A percentile compares a stretch with the other conserved stretches of the same genome.
phyloP scores from a whole-genome alignment of 2,113 vertebrate genomes.

The Patagioenas fasciata region DNA sequence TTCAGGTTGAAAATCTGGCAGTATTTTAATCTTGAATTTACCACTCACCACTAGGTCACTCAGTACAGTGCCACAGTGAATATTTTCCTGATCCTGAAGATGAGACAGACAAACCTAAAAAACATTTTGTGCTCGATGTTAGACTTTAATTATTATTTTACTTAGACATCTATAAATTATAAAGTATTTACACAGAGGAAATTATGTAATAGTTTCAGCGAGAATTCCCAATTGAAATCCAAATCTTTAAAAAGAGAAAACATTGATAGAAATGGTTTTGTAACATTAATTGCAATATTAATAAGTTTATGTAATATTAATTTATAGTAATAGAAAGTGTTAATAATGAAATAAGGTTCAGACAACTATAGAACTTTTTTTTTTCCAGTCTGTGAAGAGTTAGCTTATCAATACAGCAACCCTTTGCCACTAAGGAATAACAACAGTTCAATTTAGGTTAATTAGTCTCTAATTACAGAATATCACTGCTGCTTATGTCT shows the following conservation, averaged over 20 bases:
- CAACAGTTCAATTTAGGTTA: constrained; percentile 35
- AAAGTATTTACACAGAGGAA: not conserved
- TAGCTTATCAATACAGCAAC: not conserved
- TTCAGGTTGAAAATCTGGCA: not conserved
- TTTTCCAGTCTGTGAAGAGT: not conserved
- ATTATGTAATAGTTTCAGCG: not conserved
- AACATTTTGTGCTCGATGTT: not conserved
- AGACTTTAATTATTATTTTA: not conserved
- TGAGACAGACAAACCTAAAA: not conserved
- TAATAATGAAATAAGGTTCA: not conserved
- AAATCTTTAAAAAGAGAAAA: not conserved
- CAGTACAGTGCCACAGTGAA: not conserved
- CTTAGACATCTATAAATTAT: not conserved
- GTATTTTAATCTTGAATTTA: not conserved
- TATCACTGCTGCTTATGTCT: constrained; percentile 12
- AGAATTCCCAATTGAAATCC: not conserved
- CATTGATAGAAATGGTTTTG: not conserved
- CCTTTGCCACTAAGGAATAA: constrained; percentile 44
- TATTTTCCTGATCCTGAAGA: not conserved
- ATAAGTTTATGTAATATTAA: not conserved
- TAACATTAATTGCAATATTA: constrained; percentile 1
- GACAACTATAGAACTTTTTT: constrained; percentile 22
- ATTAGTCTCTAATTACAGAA: constrained; percentile 66
- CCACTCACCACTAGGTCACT: not conserved
- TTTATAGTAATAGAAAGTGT: constrained; percentile 1